phyloP scores from a whole-genome alignment of 1,140 invertebrate species.

The Pseudobourletiella spinata region DNA sequence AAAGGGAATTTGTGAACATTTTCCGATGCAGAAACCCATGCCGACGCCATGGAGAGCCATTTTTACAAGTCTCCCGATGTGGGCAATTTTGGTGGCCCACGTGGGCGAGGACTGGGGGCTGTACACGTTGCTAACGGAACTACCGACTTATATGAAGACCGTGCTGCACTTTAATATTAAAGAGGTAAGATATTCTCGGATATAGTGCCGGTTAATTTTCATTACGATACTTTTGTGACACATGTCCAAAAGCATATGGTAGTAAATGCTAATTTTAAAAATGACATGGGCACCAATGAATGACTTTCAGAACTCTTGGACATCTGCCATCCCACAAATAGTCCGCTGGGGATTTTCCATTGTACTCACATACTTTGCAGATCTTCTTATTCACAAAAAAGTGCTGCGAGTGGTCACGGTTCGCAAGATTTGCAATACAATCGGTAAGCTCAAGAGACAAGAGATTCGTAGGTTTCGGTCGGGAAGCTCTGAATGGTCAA shows the following conservation, averaged over 20 bases:
- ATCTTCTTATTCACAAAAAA: slow-evolving; percentile 51
- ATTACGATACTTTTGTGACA: too few relatives aligned
- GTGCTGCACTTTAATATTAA: slow-evolving; percentile 86
- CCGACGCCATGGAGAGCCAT: slow-evolving; percentile 66
- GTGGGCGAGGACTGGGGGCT: slow-evolving; percentile 55
- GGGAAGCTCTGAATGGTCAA: too few relatives aligned
- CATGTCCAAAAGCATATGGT: too few relatives aligned
- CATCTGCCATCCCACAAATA: slow-evolving; percentile 55
- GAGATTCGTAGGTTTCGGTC: not conserved
- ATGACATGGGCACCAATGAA: too few relatives aligned
- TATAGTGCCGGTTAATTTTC: too few relatives aligned
- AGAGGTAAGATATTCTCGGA: slow-evolving; percentile 50
- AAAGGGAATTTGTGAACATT: too few relatives aligned
- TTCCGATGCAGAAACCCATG: slow-evolving; percentile 33
- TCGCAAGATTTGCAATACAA: slow-evolving; percentile 58
- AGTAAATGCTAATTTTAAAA: too few relatives aligned
- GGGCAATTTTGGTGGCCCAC: slow-evolving; percentile 66
- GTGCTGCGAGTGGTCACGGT: slow-evolving; percentile 56
- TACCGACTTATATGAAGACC: slow-evolving; percentile 94
- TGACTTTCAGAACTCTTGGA: slow-evolving; percentile 33
- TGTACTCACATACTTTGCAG: slow-evolving; percentile 49
- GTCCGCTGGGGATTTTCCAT: slow-evolving; percentile 54
- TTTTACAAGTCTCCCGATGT: slow-evolving; percentile 65
- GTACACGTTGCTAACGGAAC: slow-evolving; percentile 84
- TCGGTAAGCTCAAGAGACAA: slow-evolving; percentile 38